Conservation (phyloP, 2,888 invertebrate species). For the Chouioia cunea region DNA sequence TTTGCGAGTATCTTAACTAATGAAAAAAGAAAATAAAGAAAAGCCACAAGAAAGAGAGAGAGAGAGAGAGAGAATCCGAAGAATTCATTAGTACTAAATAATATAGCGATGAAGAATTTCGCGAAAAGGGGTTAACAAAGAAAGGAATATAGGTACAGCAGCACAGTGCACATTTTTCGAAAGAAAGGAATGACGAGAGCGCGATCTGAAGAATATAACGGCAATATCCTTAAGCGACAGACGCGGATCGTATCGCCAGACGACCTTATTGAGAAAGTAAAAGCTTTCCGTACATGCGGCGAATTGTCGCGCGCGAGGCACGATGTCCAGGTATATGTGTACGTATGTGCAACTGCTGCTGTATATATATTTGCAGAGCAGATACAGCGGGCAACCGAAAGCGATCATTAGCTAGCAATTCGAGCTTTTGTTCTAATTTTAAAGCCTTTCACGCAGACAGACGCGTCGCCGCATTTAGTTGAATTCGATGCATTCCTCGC, state of each 20-base stretch:
- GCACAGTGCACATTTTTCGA: conserved; percentile 1
- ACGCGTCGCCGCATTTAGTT: background rate
- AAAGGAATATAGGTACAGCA: too few species aligned
- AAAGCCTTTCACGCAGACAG: conserved; percentile 34
- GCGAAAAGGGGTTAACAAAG: too few species aligned
- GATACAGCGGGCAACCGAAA: conserved; percentile 7
- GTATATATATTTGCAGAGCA: too few species aligned
- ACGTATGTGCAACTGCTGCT: too few species aligned
- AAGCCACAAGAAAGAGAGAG: too few species aligned
- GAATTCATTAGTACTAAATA: too few species aligned
- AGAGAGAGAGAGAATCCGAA: too few species aligned
- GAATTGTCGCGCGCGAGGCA: too few species aligned
- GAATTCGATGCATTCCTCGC: background rate
- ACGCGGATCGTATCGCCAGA: background rate
- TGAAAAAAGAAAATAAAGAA: too few species aligned
- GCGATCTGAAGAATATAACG: background rate
- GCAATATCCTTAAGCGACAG: background rate
- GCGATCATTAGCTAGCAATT: conserved; percentile 36
- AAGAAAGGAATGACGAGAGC: background rate
- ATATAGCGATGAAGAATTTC: too few species aligned
- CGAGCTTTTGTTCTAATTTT: conserved; percentile 45
- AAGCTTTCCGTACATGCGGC: background rate
- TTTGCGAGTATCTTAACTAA: too few species aligned
- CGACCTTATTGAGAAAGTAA: conserved; percentile 26
- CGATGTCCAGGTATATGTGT: too few species aligned